Percentiles rank a stretch among this genome's conserved stretches.
These are phyloP conservation scores for Euschistus heros DNA, from an alignment of 1,140 invertebrate species.

Conservation along the genomic window DNA sequence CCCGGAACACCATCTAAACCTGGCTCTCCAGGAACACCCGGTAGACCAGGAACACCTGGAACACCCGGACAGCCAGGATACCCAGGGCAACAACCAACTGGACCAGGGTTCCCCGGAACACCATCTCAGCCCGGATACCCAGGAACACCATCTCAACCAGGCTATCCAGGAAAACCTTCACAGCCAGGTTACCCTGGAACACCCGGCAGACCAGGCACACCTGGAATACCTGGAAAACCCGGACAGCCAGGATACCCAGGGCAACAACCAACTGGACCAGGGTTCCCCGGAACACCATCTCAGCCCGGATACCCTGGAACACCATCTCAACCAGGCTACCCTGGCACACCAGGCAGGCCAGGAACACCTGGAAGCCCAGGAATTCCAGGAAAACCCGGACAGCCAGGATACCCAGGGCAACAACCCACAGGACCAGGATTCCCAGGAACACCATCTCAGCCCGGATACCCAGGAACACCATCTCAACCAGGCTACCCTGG, in stretches of 20 bases:
- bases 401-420: constrained; percentile 29
- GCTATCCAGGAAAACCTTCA: constrained; percentile 27
- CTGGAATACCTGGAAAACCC: constrained; percentile 28
- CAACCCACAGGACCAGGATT: constrained; percentile 24
- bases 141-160: constrained; percentile 29
- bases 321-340: constrained; percentile 27
- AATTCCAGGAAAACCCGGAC: constrained; percentile 27
- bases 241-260: constrained; percentile 28
- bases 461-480: constrained; percentile 25
- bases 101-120: constrained; percentile 27
- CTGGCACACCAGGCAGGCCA: constrained; percentile 26
- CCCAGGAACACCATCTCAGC: constrained; percentile 28
- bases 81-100: constrained; percentile 29
- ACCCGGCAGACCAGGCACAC: constrained; percentile 27
- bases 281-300: constrained; percentile 27
- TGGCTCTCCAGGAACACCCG: constrained; percentile 30
- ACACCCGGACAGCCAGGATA: constrained; percentile 28
- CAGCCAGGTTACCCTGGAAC: constrained; percentile 20
- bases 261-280: constrained; percentile 23
- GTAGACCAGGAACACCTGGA: constrained; percentile 28
- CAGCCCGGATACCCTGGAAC: constrained; percentile 23
- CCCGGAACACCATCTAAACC: constrained; percentile 30
- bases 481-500: constrained; percentile 29
- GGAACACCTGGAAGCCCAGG: constrained; percentile 28
- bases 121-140: constrained; percentile 29